These are phyloP conservation scores for Allygus modestus DNA, from an alignment of 2,888 invertebrate species.

Conservation along the genomic window DNA sequence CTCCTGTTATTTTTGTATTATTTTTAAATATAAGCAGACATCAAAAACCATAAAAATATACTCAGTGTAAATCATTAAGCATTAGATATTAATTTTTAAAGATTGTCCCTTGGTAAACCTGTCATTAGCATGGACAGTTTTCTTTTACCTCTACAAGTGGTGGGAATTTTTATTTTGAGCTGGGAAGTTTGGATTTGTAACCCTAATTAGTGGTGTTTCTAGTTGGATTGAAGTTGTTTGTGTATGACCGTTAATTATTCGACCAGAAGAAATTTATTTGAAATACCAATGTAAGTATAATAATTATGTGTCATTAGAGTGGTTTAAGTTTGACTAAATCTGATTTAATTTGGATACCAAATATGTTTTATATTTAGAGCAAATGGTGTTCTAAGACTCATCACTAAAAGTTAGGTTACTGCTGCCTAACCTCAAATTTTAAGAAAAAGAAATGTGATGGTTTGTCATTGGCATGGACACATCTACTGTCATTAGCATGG, in stretches of 20 bases:
- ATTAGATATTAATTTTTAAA: background rate
- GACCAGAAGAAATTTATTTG: background rate
- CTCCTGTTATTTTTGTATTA: background rate
- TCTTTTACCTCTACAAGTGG: background rate
- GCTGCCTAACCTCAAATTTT: background rate
- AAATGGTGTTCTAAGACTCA: background rate
- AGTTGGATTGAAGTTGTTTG: background rate
- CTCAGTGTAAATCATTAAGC: background rate
- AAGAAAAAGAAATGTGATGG: background rate
- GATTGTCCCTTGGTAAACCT: background rate
- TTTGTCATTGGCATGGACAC: conserved; percentile 37
- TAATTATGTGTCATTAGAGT: conserved; percentile 10
- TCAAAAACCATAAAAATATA: too few species aligned
- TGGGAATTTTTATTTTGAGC: background rate
- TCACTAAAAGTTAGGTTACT: conserved; percentile 3
- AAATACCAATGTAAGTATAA: conserved; percentile 6
- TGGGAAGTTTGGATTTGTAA: conserved; percentile 4
- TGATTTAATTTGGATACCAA: background rate
- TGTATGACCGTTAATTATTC: background rate
- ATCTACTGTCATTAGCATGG: background rate
- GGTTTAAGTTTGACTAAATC: background rate
- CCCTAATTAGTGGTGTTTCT: conserved; percentile 5
- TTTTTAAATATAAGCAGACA: too few species aligned
- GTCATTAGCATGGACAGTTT: conserved; percentile 20
- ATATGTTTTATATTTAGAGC: background rate